Evolutionary conservation across 2,797 vertebrate genomes (phyloP), one percentile per base, ranked within the genome.

Genomic region (Kryptolebias ocellatus): DNA sequence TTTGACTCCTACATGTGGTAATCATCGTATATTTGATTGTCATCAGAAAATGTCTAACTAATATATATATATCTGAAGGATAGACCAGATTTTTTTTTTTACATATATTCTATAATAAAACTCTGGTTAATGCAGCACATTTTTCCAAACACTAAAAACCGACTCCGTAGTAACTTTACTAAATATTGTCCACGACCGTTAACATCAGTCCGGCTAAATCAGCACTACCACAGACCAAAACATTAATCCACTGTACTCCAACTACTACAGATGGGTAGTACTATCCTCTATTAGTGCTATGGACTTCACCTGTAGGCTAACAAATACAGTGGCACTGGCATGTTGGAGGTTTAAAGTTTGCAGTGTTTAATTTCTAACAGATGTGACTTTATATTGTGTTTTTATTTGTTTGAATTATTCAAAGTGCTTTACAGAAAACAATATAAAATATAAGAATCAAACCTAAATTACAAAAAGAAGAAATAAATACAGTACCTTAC

Each of bases 191-290:
- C 79, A 62, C 69, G 57, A 59, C 68, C 39, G 61, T 67, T 71
- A 47, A 59, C 66, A 65, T 50, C 44, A 76, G 67, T 50, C 62
- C 53, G 1, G 45, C 58, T 57, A 67, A 49, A 42, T 63, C 72
- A 29, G 72, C 49, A 42, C 78, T 16, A 82, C 72, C 46, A 75
- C 73, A 67, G 71, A 78, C 51, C 72, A 16, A 54, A 1, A 49
- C 67, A 72, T 51, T 6, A 24, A 65, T 24, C 75, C 71, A 80
- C 67, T 54, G 49, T 4, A 75, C 70, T 81, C 53, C 60, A 57
- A 45, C 47, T 17, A 76, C 78, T 63, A 18, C 61, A 34, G 58
- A 60, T 62, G 55, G 16, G 58, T 45, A 78, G 80, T 28, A 71
- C 47, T 60, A 11, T 39, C 64, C 45, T 70, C 69, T 60, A 29